phyloP scores from a whole-genome alignment of 2,888 invertebrate genomes.

The Hypolimnas misippus region DNA sequence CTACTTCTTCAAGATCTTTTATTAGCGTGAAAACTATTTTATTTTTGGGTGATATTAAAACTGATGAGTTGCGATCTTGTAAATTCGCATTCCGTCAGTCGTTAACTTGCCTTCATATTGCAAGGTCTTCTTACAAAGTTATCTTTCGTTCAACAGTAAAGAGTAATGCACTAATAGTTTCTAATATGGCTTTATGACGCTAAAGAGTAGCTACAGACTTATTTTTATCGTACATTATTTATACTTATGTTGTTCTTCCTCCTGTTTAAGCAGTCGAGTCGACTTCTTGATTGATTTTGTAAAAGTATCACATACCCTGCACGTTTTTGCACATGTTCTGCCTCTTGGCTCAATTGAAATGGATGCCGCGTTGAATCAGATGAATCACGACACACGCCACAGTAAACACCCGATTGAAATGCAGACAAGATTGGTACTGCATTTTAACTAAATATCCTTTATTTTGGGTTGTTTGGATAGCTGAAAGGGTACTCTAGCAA shows the following conservation, averaged over 20 bases:
- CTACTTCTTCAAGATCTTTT: background rate
- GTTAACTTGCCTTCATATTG: background rate
- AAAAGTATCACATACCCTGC: constrained; percentile 24
- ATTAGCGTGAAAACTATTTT: background rate
- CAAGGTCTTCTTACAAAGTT: too few species aligned
- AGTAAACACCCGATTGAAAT: constrained; percentile 9
- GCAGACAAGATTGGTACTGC: constrained; percentile 1
- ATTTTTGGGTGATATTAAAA: background rate
- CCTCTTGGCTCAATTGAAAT: constrained; percentile 22
- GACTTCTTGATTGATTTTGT: constrained; percentile 12
- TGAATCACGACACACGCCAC: constrained; percentile 20
- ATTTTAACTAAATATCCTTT: background rate
- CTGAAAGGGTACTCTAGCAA: background rate
- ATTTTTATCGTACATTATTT: background rate
- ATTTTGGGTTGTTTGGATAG: background rate
- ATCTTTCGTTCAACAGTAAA: background rate
- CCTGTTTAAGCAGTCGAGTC: constrained; percentile 16
- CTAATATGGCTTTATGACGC: background rate
- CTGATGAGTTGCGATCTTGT: background rate
- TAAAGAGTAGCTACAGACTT: background rate
- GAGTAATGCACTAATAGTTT: background rate
- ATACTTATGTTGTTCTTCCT: constrained; percentile 7
- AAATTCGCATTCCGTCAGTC: background rate
- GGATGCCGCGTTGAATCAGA: constrained; percentile 23
- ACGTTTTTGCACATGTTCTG: constrained; percentile 15